Conservation (phyloP, 2,797 vertebrate species). For the Strix occidentalis region DNA sequence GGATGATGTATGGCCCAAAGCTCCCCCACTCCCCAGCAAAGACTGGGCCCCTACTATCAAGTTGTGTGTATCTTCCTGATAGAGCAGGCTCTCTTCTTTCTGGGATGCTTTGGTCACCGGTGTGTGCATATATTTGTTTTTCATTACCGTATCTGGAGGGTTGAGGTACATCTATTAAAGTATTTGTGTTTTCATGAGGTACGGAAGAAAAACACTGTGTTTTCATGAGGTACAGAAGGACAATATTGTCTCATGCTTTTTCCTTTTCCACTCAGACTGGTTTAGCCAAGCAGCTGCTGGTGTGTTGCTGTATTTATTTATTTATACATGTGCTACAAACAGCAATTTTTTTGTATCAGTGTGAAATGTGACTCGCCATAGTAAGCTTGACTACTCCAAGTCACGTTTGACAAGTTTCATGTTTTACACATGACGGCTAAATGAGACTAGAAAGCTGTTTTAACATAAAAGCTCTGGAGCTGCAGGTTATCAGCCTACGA, state of each 20-base stretch:
- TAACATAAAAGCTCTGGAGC: background rate
- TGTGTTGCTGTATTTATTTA: background rate
- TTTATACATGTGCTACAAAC: background rate
- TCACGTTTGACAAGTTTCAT: background rate
- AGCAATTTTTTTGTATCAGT: background rate
- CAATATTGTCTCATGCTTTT: background rate
- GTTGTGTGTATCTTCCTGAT: background rate
- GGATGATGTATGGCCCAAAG: background rate
- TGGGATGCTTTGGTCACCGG: background rate
- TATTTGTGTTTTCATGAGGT: background rate
- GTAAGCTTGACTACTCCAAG: background rate
- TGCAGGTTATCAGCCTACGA: background rate
- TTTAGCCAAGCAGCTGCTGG: background rate
- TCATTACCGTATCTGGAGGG: background rate
- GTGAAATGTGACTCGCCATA: background rate
- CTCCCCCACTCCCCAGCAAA: accelerated
- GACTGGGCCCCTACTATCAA: accelerated
- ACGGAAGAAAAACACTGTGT: background rate
- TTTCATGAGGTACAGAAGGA: background rate
- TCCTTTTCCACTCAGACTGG: background rate
- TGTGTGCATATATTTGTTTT: background rate
- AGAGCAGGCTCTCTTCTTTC: accelerated
- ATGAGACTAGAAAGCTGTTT: background rate
- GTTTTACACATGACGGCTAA: background rate
- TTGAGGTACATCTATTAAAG: background rate